A percentile compares a stretch with the other conserved stretches of the same genome.
Conservation (phyloP, 2,113 vertebrate genomes). For the Saimiri boliviensis region DNA sequence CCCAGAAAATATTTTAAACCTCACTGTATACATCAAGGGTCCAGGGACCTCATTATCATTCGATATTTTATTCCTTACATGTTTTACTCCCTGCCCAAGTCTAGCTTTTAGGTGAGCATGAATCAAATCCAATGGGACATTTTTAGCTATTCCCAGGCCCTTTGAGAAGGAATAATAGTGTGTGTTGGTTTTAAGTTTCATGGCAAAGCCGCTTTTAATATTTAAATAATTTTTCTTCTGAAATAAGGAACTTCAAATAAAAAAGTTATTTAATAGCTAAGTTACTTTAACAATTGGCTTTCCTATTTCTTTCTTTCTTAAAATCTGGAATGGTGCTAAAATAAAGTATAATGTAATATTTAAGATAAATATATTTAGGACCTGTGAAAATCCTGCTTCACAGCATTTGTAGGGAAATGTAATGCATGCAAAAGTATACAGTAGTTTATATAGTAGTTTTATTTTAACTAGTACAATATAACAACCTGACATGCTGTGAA, state of each 20-base stretch:
- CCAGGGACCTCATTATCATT: background rate
- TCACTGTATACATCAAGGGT: background rate
- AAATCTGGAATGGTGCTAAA: constrained; percentile 80
- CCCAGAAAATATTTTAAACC: constrained; percentile 50
- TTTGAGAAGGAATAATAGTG: constrained; percentile 40
- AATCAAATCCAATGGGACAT: constrained; percentile 55
- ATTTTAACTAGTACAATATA: constrained; percentile 88
- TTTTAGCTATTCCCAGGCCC: constrained; percentile 49
- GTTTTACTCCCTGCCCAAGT: constrained; percentile 13
- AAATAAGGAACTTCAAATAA: constrained; percentile 79
- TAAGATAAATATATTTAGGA: constrained; percentile 81
- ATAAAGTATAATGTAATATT: constrained; percentile 84
- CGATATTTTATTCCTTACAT: constrained; percentile 32
- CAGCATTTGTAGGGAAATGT: constrained; percentile 77
- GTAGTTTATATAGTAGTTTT: constrained; percentile 86
- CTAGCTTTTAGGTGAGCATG: constrained; percentile 57
- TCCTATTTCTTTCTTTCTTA: constrained; percentile 78
- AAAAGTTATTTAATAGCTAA: constrained; percentile 82
- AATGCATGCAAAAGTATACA: constrained; percentile 81
- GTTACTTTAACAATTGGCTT: constrained; percentile 85
- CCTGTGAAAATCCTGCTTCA: constrained; percentile 81
- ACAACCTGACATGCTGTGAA: constrained; percentile 86
- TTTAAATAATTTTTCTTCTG: constrained; percentile 80
- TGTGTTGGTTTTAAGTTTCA: constrained; percentile 71
- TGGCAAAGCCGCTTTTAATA: constrained; percentile 77